Base-by-base conservation (phyloP, 2,888 invertebrate genomes). In the Sphaerolaimus hirsutus region DNA sequence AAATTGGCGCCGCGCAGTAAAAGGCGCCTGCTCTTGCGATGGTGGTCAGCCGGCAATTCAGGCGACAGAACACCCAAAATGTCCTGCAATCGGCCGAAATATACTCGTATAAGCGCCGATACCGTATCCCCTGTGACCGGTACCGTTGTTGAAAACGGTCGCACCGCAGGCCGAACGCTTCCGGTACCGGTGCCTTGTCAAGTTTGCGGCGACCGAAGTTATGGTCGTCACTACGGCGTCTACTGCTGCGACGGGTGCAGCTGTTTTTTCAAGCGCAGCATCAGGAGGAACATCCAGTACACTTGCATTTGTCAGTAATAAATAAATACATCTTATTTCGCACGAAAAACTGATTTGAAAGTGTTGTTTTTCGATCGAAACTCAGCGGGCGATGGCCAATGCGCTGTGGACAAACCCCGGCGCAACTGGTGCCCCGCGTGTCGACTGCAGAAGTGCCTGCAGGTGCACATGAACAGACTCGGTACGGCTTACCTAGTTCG, bases 381-480 rank as follows among this genome's bases (percentile, higher is more conserved):
- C n/a, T 37, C 56, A 76, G 76, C 78, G 50, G 78, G 77, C 1
- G 76, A 74, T 49, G 77, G 77, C 17, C 69, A 70, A 48, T 83
- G 82, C 59, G 66, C 75, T 1, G 72, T 83, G 44, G 81, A 83
- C 65, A 81, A 80, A 66, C 75, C 78, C 0, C 67, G 81, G 44
- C 66, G 82, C 51, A 83, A 83, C 65, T 82, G 81, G 82, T 83
- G 82, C 63, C 81, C 82, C 0, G 76, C 75, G 57, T 83, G 82
- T 59, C 71, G 82, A 35, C 68, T 82, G 19, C 75, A 77, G 58
- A 76, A 77, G 56, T 83, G 82, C 58, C 74, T 80, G 52, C 64
- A 72, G 1, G 77, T 77, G 41, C 72, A 74, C 52, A 82, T 82
- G 82, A 81, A 81, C 58, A 72, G 74, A 1, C 66, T 75, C 56